These are phyloP conservation scores for Dynastes maya DNA, from an alignment of 2,888 invertebrate genomes.

Conservation along the genomic window DNA sequence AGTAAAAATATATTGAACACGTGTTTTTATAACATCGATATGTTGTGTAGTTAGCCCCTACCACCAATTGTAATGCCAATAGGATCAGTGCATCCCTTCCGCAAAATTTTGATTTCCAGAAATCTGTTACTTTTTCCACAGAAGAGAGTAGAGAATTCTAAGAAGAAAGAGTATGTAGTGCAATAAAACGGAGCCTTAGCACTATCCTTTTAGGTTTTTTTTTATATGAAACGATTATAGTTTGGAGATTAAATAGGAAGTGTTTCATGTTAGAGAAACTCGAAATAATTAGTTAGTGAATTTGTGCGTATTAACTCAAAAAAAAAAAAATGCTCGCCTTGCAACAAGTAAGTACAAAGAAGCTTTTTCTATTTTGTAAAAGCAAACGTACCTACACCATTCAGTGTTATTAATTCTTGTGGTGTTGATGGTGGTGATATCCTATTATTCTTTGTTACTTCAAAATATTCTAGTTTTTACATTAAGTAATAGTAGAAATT, in stretches of 20 bases:
- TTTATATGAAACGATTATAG: conserved; percentile 1
- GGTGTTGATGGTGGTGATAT: neutral
- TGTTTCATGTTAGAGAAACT: conserved; percentile 25
- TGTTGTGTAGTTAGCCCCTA: conserved; percentile 23
- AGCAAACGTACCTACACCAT: neutral
- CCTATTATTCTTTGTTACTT: conserved; percentile 9
- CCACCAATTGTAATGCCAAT: conserved; percentile 39
- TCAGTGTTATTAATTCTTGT: neutral
- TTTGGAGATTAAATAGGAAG: conserved; percentile 13
- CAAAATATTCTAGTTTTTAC: conserved; percentile 29
- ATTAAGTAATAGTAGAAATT: conserved; percentile 51
- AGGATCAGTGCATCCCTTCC: conserved; percentile 47
- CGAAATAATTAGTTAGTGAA: conserved; percentile 16
- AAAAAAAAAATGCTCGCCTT: conserved; percentile 22
- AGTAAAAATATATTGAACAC: neutral
- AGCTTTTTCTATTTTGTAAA: conserved; percentile 5
- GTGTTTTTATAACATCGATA: conserved; percentile 14
- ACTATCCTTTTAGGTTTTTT: conserved; percentile 12
- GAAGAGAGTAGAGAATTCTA: conserved; percentile 36
- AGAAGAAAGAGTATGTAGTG: conserved; percentile 10
- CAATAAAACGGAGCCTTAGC: neutral
- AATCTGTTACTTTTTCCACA: conserved; percentile 48
- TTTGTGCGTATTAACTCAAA: conserved; percentile 13
- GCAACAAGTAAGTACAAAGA: conserved; percentile 28
- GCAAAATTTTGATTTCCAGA: conserved; percentile 49